Percentiles rank a stretch among this genome's conserved stretches.
phyloP scores from a whole-genome alignment of 2,888 invertebrate species.

The Agrotis exclamationis region DNA sequence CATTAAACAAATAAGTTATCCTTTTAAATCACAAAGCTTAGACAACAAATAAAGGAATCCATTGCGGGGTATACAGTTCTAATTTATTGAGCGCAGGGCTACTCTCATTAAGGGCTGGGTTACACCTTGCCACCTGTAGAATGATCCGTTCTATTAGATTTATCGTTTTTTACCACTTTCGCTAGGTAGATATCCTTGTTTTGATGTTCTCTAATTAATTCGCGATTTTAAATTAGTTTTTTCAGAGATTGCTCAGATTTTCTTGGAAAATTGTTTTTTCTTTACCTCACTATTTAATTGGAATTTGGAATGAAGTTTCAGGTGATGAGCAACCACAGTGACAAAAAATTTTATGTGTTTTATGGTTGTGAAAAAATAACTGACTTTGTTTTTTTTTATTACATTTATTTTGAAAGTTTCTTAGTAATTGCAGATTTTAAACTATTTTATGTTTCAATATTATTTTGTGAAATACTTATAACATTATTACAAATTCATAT shows the following conservation, averaged over 20 bases:
- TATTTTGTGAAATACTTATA: neutral
- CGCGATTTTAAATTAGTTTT: slow-evolving; percentile 35
- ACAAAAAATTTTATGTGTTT: too few relatives aligned
- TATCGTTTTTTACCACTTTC: slow-evolving; percentile 73
- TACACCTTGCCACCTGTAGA: slow-evolving; percentile 86
- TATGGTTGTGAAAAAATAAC: too few relatives aligned
- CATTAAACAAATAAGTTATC: slow-evolving; percentile 24
- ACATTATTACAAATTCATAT: too few relatives aligned
- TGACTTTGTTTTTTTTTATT: too few relatives aligned
- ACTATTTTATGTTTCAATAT: neutral
- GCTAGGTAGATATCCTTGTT: slow-evolving; percentile 54
- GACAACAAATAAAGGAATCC: slow-evolving; percentile 70
- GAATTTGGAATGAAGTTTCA: too few relatives aligned
- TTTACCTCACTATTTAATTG: too few relatives aligned
- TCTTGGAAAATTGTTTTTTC: neutral
- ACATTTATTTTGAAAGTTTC: too few relatives aligned
- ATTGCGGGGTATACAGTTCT: slow-evolving; percentile 75
- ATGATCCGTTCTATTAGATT: slow-evolving; percentile 79
- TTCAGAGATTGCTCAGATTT: neutral
- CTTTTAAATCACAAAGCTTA: slow-evolving; percentile 35
- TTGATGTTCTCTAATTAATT: slow-evolving; percentile 47
- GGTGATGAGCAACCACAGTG: too few relatives aligned
- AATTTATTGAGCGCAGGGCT: slow-evolving; percentile 85
- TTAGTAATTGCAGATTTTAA: neutral
- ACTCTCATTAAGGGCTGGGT: slow-evolving; percentile 82